Evolutionary conservation across 2,888 invertebrate genomes (phyloP), one percentile per base, ranked within the genome.

Genomic region (Hydrotaea cyrtoneurina): DNA sequence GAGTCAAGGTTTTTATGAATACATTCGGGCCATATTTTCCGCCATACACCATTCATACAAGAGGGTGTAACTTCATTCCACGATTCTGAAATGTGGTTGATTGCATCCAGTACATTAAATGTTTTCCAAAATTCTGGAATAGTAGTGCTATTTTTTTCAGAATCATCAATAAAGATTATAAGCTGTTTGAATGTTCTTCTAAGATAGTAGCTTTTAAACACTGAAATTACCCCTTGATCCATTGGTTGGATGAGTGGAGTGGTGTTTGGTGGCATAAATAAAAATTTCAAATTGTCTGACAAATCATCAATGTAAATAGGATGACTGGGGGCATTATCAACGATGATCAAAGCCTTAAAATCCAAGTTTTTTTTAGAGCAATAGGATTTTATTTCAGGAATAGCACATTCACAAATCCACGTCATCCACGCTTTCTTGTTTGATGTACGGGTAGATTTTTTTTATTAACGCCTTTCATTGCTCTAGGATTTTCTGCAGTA

Each of bases 341-440:
- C 78, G 62, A 78, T 15, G 73, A 78, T 57, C 64, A 82, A 82
- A 73, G 82, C 78, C 57, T 82, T 78, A 78, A 78, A 36, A 8
- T 36, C 8, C 8, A 36, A 36, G 36, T 36, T 36, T 36, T 36
- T 8, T 36, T 36, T 36, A 8, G 3, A 5, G 36, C 36, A 36
- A 36, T 36, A 36, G 64, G 71, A 53, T 64, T 64, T 78, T 71
- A 43, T 82, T 82, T 66, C 46, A 10, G 46, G 46, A 3, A 46
- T n/a, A 36, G 36, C 36, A 36, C 46, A 46, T 3, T 7, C 13
- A 10, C 8, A 46, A 46, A 46, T 5, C n/a, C 15, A 11, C 13
- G 46, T 46, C 46, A 46, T 86, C 87, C 88, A 88, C 73, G 89
- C 88, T 86, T 89, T 91, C 71, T 86, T 87, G 83, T 90, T 89